Conservation (phyloP, 1,140 invertebrate genomes). For the Rhopalosiphum maidis region DNA sequence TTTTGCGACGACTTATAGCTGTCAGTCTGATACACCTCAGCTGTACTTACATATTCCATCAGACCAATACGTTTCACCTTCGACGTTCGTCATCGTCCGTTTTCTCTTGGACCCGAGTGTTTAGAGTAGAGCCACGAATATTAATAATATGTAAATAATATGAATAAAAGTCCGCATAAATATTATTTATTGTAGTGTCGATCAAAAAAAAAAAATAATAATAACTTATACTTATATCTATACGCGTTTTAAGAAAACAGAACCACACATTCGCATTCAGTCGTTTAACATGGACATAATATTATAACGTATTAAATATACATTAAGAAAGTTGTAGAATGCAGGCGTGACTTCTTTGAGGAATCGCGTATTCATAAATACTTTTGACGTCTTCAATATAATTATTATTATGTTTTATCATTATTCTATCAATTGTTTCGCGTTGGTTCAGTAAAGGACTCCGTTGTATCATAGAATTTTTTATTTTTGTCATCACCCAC, state of each 20-base stretch:
- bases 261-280: neutral
- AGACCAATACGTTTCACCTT: neutral
- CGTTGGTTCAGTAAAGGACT: neutral
- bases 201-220: neutral
- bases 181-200: neutral
- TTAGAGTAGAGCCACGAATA: neutral
- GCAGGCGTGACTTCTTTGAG: neutral
- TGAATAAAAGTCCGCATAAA: neutral
- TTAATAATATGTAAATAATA: neutral
- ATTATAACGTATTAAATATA: neutral
- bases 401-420: neutral
- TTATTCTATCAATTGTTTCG: neutral
- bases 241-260: neutral
- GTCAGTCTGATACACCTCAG: too few species aligned
- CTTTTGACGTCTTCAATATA: neutral
- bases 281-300: neutral
- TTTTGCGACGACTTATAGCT: neutral
- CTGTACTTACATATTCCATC: neutral
- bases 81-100: neutral
- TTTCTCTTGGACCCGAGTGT: neutral
- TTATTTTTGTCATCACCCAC: neutral
- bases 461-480: neutral
- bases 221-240: neutral
- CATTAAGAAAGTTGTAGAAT: neutral
- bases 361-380: neutral